Base-by-base conservation (phyloP, 2,797 vertebrate species). In the Hybognathus amarus region DNA sequence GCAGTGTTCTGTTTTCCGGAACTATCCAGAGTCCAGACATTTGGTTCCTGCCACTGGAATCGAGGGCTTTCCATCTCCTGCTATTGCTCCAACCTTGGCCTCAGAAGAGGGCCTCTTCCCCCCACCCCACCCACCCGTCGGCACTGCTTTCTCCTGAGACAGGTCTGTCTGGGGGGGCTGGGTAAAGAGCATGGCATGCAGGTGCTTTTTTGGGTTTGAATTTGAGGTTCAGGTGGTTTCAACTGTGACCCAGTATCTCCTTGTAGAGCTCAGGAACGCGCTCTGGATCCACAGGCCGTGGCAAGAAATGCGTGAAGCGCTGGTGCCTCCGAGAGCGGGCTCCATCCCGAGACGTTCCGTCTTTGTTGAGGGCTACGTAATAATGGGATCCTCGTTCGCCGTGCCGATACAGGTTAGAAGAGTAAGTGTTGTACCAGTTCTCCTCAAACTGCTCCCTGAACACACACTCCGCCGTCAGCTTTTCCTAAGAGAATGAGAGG, bases 381-480 rank as follows among this genome's bases (percentile, higher is more conserved):
- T 97, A 99, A 91, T 96, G 96, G 59, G 97, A 93, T 87, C 97
- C 97, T 92, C 94, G 96, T 90, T 99, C 97, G 89, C 95, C 96
- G 0, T 99, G 97, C 84, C 97, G 96, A 89, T 99, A 99, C 52
- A 99, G 96, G 91, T 98, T 98, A 67, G 97, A 99, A 30, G 97
- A 97, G 93, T 99, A 99, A 0, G 98, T 99, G 90, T 99, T 99
- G 95, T 99, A 99, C 98, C 98, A 99, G 93, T 99, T 99, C 93
- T 99, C 97, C 92, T 99, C 98, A 93, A 99, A 99, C 89, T 98
- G 97, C 91, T 99, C 98, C 93, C 94, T 95, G 93, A 99, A 99
- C 79, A 98, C 96, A 87, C 96, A 96, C 90, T 99, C 98, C 64
- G 98, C 96, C 24, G 97, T 97, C 91, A 99, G 92, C 88, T 98